A percentile compares a stretch with the other conserved stretches of the same genome.
phyloP scores from a whole-genome alignment of 2,113 vertebrate species.

The Illadopsis cleaveri region DNA sequence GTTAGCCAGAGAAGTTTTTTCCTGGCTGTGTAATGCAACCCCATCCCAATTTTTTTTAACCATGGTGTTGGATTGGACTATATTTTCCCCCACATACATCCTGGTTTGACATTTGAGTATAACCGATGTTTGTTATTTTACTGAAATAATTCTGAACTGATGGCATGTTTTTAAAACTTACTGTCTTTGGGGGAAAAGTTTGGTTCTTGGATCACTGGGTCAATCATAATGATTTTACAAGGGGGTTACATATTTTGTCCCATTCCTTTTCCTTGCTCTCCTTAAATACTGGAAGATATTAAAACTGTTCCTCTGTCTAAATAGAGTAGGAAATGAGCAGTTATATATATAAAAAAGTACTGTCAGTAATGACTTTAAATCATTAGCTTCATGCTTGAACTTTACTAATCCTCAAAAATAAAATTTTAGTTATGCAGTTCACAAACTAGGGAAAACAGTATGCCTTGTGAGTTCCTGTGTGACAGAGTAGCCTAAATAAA shows the following conservation, averaged over 20 bases:
- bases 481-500: not conserved
- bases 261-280: not conserved
- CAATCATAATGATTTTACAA: not conserved
- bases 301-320: not conserved
- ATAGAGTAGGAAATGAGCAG: not conserved
- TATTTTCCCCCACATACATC: not conserved
- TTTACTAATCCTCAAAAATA: not conserved
- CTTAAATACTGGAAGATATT: not conserved
- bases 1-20: constrained; percentile 65
- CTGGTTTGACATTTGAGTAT: not conserved
- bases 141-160: not conserved
- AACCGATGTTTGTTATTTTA: not conserved
- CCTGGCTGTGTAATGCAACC: constrained; percentile 29
- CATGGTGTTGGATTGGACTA: not conserved
- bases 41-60: constrained; percentile 27
- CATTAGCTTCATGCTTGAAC: not conserved
- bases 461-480: not conserved
- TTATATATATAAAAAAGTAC: not conserved
- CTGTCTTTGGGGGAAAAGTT: not conserved
- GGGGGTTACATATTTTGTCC: not conserved
- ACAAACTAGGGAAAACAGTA: not conserved
- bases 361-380: not conserved
- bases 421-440: not conserved
- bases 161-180: not conserved
- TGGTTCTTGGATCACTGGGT: not conserved